Conservation (phyloP, 2,888 invertebrate genomes). For the Tetropium fuscum region DNA sequence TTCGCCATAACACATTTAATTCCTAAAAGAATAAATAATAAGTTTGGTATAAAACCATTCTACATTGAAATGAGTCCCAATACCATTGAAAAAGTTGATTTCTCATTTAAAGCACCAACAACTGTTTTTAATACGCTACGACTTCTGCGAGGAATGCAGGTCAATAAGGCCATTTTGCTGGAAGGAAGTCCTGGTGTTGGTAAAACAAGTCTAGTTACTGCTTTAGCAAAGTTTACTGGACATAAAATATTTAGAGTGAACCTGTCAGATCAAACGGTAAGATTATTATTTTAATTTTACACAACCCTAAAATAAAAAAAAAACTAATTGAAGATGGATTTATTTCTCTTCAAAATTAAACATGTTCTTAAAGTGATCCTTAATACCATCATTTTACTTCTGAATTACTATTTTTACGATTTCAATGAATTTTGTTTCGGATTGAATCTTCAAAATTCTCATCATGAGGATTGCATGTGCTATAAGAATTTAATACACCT, state of each 20-base stretch:
- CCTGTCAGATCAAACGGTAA: constrained; percentile 97
- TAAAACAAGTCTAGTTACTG: constrained; percentile 94
- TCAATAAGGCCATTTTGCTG: constrained; percentile 92
- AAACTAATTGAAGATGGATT: too few relatives aligned
- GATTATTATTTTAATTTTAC: constrained; percentile 48
- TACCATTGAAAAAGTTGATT: constrained; percentile 63
- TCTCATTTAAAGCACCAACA: constrained; percentile 83
- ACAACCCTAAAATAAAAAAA: too few relatives aligned
- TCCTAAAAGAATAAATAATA: constrained; percentile 60
- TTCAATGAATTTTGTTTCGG: too few relatives aligned
- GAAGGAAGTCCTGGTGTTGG: constrained; percentile 99
- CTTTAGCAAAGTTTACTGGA: constrained; percentile 87
- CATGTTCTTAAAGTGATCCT: too few relatives aligned
- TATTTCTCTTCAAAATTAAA: too few relatives aligned
- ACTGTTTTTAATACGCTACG: constrained; percentile 86
- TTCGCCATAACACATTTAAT: constrained; percentile 35
- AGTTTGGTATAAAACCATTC: constrained; percentile 85
- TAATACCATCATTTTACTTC: too few relatives aligned
- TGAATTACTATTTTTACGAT: too few relatives aligned
- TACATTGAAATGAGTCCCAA: constrained; percentile 72
- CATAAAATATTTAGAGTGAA: constrained; percentile 92
- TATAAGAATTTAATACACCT: too few relatives aligned
- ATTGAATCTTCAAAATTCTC: too few relatives aligned
- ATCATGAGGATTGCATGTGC: too few relatives aligned
- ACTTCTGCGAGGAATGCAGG: constrained; percentile 87